Evolutionary conservation across 2,888 invertebrate genomes (phyloP).

Genomic region (Eledone cirrhosa): DNA sequence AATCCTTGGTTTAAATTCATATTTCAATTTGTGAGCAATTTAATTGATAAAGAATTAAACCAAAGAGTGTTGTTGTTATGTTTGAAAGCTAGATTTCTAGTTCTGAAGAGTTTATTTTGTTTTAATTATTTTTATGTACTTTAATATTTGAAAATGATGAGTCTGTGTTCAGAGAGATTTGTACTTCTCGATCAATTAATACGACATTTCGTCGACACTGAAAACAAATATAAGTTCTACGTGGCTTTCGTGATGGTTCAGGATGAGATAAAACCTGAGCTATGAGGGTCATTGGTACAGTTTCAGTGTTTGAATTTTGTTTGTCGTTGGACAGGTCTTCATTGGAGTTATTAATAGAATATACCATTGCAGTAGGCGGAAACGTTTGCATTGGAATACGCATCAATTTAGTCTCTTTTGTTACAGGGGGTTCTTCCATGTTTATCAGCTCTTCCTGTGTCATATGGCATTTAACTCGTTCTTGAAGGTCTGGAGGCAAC

Average conservation of each 20-base stretch:
- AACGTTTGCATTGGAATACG: constrained; percentile 82
- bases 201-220: constrained; percentile 56
- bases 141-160: constrained; percentile 16
- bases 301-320: constrained; percentile 33
- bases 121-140: constrained; percentile 34
- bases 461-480: constrained; percentile 75
- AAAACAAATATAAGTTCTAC: constrained; percentile 56
- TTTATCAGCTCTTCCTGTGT: constrained; percentile 59
- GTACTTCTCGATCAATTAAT: constrained; percentile 54
- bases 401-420: constrained; percentile 69
- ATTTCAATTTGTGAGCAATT: too few species aligned
- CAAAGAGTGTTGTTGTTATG: too few species aligned
- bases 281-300: constrained; percentile 60
- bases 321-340: constrained; percentile 46
- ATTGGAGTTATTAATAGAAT: constrained; percentile 63
- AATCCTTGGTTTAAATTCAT: too few species aligned
- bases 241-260: constrained; percentile 46
- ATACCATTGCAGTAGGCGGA: constrained; percentile 85
- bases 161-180: constrained; percentile 44
- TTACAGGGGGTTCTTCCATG: constrained; percentile 46
- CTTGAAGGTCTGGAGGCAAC: constrained; percentile 91
- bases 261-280: constrained; percentile 60
- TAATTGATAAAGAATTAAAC: too few species aligned
- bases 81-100: constrained; percentile 44
- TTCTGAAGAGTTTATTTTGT: constrained; percentile 45